Percentiles rank a stretch among this genome's conserved stretches.
phyloP scores from a whole-genome alignment of 2,797 vertebrate genomes.

The Carapus acus region DNA sequence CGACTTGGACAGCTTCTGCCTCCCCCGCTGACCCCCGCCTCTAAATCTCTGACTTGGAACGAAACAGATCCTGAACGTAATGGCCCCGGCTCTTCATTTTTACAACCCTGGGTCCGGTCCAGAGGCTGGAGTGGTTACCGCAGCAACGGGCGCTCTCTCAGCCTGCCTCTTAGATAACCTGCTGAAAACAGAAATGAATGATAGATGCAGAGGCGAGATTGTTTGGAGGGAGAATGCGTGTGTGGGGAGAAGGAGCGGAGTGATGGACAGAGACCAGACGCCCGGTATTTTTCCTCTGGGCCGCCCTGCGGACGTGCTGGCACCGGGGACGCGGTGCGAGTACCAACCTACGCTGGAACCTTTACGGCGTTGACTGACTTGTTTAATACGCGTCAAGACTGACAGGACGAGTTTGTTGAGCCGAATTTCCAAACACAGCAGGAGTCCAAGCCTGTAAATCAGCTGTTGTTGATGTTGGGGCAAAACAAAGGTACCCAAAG shows the following conservation, averaged over 20 bases:
- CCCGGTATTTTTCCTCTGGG: slow-evolving; percentile 28
- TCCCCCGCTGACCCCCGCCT: slow-evolving; percentile 29
- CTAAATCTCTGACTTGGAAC: slow-evolving; percentile 52
- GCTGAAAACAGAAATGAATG: slow-evolving; percentile 55
- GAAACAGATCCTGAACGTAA: slow-evolving; percentile 27
- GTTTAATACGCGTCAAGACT: slow-evolving; percentile 34
- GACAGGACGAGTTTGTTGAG: slow-evolving; percentile 31
- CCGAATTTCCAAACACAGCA: slow-evolving; percentile 35
- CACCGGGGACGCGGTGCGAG: slow-evolving; percentile 19
- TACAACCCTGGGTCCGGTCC: slow-evolving; percentile 59
- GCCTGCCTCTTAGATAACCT: slow-evolving; percentile 53
- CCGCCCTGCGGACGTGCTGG: slow-evolving; percentile 28
- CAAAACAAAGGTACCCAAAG: slow-evolving; percentile 28
- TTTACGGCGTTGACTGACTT: slow-evolving; percentile 40
- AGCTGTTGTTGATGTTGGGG: slow-evolving; percentile 42
- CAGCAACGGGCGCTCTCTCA: slow-evolving; percentile 39
- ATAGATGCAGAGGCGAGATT: slow-evolving; percentile 49
- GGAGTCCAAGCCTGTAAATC: slow-evolving; percentile 52
- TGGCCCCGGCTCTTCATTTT: slow-evolving; percentile 49
- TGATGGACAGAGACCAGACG: slow-evolving; percentile 44
- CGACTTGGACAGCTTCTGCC: slow-evolving; percentile 22
- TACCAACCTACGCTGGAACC: slow-evolving; percentile 26
- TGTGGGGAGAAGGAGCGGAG: slow-evolving; percentile 51
- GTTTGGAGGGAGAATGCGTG: slow-evolving; percentile 48
- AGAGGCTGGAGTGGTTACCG: slow-evolving; percentile 48